Base-by-base conservation (phyloP, 1,140 invertebrate species). In the Hylaeus anthracinus region DNA sequence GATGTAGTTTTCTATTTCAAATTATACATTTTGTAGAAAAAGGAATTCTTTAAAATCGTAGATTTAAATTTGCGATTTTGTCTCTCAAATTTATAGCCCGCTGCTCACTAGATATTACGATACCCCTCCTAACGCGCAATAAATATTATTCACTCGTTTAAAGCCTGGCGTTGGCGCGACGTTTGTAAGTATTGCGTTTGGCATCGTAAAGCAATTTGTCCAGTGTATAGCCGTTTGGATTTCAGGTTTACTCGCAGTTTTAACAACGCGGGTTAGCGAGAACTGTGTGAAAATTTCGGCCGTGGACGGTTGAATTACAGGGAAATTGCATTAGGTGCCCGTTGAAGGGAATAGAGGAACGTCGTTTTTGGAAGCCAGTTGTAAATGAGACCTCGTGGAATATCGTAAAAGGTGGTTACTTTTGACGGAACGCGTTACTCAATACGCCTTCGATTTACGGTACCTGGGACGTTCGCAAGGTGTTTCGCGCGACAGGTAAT, bases 401-500 rank as follows among this genome's bases (percentile, higher is more conserved):
- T 43, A 14, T 65, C 15, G 72, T 37, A 75, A 55, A 66, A 26
- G 72, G 58, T 56, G 51, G 61, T 55, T 43, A 45, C 10, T 45
- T 56, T 71, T 10, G 48, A 1, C 8, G 8, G 8, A 26, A n/a
- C 3, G 6, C 2, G n/a, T 63, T 45, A 15, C n/a, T 41, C 3
- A 37, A 43, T 15, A 14, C 55, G 72, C 9, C 26, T 66, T 65
- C n/a, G n/a, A 43, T n/a, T 63, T 73, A n/a, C 9, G 12, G 41
- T 70, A 39, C 10, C 70, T 67, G 53, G 56, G 14, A 5, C 8
- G 60, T 69, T 61, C 71, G 85, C 87, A 87, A 89, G 87, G 82
- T 90, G 86, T 86, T 88, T 86, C 86, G 26, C 51, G 51, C 79
- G 81, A 86, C 91, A 92, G 91, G 91, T 91, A 92, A 89, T 65